These are phyloP conservation scores for Zygogramma bicolorata DNA, from an alignment of 2,888 invertebrate genomes.

Conservation along the genomic window DNA sequence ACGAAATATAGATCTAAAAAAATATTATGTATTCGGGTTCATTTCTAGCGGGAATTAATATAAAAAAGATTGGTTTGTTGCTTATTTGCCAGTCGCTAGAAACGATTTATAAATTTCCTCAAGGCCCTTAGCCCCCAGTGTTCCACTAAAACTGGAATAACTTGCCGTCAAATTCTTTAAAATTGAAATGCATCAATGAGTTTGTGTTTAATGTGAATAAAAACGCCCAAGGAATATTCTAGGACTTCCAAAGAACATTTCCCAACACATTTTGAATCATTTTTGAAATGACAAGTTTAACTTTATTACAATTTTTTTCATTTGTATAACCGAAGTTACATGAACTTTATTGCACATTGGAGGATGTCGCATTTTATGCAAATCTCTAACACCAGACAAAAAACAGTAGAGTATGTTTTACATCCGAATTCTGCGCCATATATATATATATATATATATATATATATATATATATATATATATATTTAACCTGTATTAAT, in stretches of 20 bases:
- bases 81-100: not conserved
- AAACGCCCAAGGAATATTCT: constrained; percentile 49
- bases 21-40: too few species aligned
- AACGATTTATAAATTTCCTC: not conserved
- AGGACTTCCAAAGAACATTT: constrained; percentile 48
- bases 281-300: constrained; percentile 48
- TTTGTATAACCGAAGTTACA: constrained; percentile 37
- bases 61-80: too few species aligned
- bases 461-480: too few species aligned
- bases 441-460: not conserved
- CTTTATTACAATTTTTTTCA: constrained; percentile 38
- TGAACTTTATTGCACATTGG: constrained; percentile 43
- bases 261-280: constrained; percentile 49
- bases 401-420: not conserved
- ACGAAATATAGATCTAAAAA: too few species aligned
- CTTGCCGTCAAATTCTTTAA: constrained; percentile 56
- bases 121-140: constrained; percentile 21
- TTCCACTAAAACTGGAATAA: constrained; percentile 69
- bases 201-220: constrained; percentile 59
- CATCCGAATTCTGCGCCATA: not conserved
- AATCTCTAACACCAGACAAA: not conserved
- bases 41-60: too few species aligned
- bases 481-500: too few species aligned
- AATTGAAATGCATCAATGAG: constrained; percentile 56
- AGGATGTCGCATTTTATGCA: constrained; percentile 38